Evolutionary conservation across 2,888 invertebrate species (phyloP).

Genomic region (Thymelicus acteon): DNA sequence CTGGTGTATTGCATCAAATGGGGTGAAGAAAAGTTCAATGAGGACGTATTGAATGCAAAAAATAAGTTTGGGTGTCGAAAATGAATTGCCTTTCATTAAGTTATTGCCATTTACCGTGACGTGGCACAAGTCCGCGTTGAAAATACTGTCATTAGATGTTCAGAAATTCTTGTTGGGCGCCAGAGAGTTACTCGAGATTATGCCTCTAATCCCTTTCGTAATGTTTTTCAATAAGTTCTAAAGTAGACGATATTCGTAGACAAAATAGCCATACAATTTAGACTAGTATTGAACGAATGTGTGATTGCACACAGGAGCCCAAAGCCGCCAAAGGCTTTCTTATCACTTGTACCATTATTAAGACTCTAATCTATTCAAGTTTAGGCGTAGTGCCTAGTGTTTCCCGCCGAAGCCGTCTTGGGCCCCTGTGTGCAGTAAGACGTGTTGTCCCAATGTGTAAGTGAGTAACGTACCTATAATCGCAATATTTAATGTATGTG

Average conservation of each 20-base stretch:
- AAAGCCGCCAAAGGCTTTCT: conserved; percentile 1
- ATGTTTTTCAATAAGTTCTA: conserved; percentile 17
- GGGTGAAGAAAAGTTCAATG: no score
- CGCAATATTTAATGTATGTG: conserved; percentile 53
- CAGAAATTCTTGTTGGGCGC: no score
- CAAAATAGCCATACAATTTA: conserved; percentile 31
- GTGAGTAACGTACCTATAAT: conserved; percentile 34
- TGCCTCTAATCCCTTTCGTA: conserved; percentile 4
- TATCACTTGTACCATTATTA: conserved; percentile 5
- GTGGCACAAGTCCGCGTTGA: no score
- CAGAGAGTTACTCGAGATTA: neutral
- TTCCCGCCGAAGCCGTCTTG: neutral
- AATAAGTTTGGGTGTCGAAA: no score
- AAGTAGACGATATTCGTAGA: conserved; percentile 21
- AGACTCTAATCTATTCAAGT: conserved; percentile 6
- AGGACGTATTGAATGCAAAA: no score
- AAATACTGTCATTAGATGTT: no score
- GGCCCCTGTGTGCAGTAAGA: neutral
- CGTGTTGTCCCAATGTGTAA: conserved; percentile 27
- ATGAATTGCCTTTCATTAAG: no score
- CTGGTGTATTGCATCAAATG: no score
- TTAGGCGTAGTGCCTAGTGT: neutral
- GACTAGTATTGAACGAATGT: conserved; percentile 15
- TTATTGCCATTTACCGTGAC: no score
- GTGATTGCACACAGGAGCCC: neutral